Base-by-base conservation (phyloP, 2,113 vertebrate species). In the Hiodon tergisus region DNA sequence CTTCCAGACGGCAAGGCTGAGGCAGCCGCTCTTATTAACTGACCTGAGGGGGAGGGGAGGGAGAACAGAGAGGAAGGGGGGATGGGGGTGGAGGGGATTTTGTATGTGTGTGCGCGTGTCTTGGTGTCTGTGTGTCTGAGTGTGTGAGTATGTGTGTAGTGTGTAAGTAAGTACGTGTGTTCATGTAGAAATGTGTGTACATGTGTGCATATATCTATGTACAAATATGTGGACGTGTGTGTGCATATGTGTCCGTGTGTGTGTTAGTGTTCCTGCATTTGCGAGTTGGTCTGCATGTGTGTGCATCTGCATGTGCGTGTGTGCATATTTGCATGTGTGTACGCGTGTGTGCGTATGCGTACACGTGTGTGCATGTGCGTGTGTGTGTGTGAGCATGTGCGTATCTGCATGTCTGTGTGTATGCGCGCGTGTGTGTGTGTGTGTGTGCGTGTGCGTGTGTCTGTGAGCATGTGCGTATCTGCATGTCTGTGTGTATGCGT, bases 11-110 rank as follows among this genome's bases (percentile, higher is more conserved):
- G 86, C 83, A 88, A 85, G 85, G 78, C 87, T 84, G 73, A 83
- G 81, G 78, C 85, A 81, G 81, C 76, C 86, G 81, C 80, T 86
- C 82, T 79, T 86, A 84, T 87, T 87, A 88, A 88, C 82, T 91
- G 88, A 82, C 83, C 84, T 74, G 79, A 78, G 46, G 54, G 70
- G 83, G 77, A 76, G 80, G 81, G 69, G 79, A 78, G 72, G 50
- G 57, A 46, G 47, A 53, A 13, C 47, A 17, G 13, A 58, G 6
- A 10, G 67, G 13, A 10, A 6, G 46, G 53, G 5, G 8, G 47
- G 31, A n/a, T 6, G 13, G 8, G 58, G 6, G 16, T 9, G 53
- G 6, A 17, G 51, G 31, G 5, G 54, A 2, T 5, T 47, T 9
- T 63, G 61, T 63, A n/a, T 63, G 7, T 63, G 14, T 63, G 61